Evolutionary conservation across 2,113 vertebrate species (phyloP), one percentile per base, ranked within the genome.

Genomic region (Tricholaema leucomelas): DNA sequence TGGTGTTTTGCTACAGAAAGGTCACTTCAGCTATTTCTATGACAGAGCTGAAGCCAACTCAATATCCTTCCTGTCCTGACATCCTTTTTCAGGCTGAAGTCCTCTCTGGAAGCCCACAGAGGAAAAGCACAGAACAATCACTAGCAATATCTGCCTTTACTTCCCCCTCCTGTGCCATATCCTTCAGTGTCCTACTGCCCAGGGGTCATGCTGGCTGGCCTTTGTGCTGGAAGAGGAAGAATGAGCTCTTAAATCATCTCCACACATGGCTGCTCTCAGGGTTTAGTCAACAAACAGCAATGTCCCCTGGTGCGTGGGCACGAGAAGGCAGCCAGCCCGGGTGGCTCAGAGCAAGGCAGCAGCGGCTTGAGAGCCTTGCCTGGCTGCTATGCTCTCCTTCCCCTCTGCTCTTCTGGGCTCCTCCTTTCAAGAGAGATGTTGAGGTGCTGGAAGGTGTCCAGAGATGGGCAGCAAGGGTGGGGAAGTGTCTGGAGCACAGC

Each of bases 11-110:
- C 84, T 88, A 61, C 17, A 85, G 86, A 89, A 96, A 96, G 90
- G 93, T 95, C 94, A 91, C 73, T 70, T 18, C 5, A 73, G 58
- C 82, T 92, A 61, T 85, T 95, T 92, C 89, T 89, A 84, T 30
- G 87, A 88, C 67, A 78, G 63, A 91, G 58, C 56, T 6, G 5
- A 91, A 78, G 81, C 89, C 85, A 90, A 24, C 72, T 85, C 79
- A 12, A 91, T 95, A 93, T 85, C 94, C 92, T 95, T 95, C 95
- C 94, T 95, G 87, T 50, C 89, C 38, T 91, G 81, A 93, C 87
- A 90, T 96, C 92, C 95, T 93, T 94, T 93, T 93, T 79, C 74
- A 95, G 60, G 71, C 81, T 14, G 2, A 69, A 83, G 40, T 60
- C 65, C 44, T 87, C 79, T 86, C 86, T 95, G 80, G 92, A 91